phyloP scores from a whole-genome alignment of 2,888 invertebrate genomes.

The Agapetus fuscipes region DNA sequence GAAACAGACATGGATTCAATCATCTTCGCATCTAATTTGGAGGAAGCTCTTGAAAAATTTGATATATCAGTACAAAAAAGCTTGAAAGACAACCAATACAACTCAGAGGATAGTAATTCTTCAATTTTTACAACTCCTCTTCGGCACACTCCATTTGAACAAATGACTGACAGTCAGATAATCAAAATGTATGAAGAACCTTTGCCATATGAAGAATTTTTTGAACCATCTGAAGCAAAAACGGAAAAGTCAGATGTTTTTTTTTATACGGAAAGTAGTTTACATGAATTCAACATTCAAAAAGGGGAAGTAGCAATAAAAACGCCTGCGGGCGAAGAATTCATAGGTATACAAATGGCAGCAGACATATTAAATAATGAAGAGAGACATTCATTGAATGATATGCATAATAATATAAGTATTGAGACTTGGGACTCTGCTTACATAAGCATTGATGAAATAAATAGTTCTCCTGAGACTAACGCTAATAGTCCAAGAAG shows the following conservation, averaged over 20 bases:
- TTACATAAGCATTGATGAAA: slow-evolving; percentile 45
- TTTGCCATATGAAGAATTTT: slow-evolving; percentile 33
- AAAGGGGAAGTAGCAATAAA: slow-evolving; percentile 3
- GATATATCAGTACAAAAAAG: slow-evolving; percentile 19
- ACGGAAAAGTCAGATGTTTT: too few species aligned
- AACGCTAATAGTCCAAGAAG: slow-evolving; percentile 29
- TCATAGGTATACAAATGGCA: background rate
- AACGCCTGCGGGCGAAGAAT: background rate
- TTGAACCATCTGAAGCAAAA: slow-evolving; percentile 11
- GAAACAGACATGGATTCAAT: slow-evolving; percentile 31
- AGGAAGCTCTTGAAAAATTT: slow-evolving; percentile 23
- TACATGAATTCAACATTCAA: slow-evolving; percentile 7
- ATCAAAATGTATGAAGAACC: slow-evolving; percentile 23
- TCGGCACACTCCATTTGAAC: slow-evolving; percentile 15
- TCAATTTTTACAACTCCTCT: slow-evolving; percentile 14
- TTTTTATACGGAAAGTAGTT: slow-evolving; percentile 22
- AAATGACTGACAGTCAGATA: slow-evolving; percentile 21
- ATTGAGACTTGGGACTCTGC: slow-evolving; percentile 45
- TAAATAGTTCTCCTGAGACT: slow-evolving; percentile 36
- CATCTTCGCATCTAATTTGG: slow-evolving; percentile 25
- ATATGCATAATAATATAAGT: slow-evolving; percentile 3
- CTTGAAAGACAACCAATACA: slow-evolving; percentile 7
- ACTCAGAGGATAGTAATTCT: slow-evolving; percentile 10
- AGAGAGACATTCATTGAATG: slow-evolving; percentile 1
- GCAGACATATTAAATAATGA: slow-evolving; percentile 1